phyloP scores from a whole-genome alignment of 1,140 invertebrate species.

The Nomia melanderi region DNA sequence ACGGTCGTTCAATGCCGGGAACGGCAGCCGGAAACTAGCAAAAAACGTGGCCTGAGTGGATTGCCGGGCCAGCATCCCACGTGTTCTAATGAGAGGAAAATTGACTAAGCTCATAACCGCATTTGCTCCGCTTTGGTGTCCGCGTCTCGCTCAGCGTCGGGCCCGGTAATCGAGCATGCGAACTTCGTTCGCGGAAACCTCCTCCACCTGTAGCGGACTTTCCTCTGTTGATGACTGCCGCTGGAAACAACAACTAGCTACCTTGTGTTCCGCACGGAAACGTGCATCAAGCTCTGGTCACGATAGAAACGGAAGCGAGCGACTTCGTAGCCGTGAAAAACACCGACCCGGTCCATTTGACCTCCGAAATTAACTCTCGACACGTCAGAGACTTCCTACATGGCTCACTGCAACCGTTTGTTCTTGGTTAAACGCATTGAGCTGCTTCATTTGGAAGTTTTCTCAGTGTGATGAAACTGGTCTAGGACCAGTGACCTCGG shows the following conservation, averaged over 20 bases:
- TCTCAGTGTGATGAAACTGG: background rate
- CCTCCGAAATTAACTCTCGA: constrained; percentile 42
- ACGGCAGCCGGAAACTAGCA: background rate
- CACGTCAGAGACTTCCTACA: constrained; percentile 8
- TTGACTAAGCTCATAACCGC: constrained; percentile 42
- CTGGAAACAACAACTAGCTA: constrained; percentile 13
- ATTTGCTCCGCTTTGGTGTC: constrained; percentile 44
- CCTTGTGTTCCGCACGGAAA: background rate
- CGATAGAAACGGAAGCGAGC: too few relatives aligned
- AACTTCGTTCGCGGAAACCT: constrained; percentile 42
- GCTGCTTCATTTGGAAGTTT: constrained; percentile 12
- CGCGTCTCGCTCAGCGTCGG: background rate
- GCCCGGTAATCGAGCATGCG: constrained; percentile 48
- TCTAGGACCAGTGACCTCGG: too few relatives aligned
- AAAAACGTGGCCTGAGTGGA: constrained; percentile 11
- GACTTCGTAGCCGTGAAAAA: constrained; percentile 6
- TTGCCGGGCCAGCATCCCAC: background rate
- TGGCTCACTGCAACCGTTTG: background rate
- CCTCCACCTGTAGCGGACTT: constrained; percentile 12
- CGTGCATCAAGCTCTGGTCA: constrained; percentile 48
- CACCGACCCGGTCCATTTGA: constrained; percentile 6
- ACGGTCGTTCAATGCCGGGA: background rate
- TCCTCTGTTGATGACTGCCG: constrained; percentile 13
- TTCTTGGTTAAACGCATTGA: constrained; percentile 25
- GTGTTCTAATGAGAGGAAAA: constrained; percentile 36